phyloP scores from a whole-genome alignment of 2,113 vertebrate species.

The Bolborhynchus lineola region DNA sequence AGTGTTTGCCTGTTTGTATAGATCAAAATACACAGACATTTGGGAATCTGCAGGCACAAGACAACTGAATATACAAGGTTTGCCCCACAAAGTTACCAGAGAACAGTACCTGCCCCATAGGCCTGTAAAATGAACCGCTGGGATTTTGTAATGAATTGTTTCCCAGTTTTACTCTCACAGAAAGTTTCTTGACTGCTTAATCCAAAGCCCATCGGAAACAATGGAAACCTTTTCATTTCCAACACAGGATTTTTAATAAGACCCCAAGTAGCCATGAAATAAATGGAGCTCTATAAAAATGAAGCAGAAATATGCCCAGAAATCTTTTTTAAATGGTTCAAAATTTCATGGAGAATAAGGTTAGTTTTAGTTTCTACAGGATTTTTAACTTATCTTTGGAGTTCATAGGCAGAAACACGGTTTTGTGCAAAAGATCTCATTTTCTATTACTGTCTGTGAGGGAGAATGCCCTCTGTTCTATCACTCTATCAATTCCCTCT shows the following conservation, averaged over 20 bases:
- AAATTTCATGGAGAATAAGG: background rate
- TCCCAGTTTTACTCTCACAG: background rate
- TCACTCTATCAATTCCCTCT: background rate
- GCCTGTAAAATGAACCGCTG: background rate
- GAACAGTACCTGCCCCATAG: background rate
- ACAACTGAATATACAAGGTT: background rate
- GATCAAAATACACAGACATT: background rate
- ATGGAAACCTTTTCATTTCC: constrained; percentile 11
- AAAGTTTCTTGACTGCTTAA: background rate
- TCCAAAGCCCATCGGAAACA: background rate
- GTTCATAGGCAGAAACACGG: background rate
- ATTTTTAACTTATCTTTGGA: background rate
- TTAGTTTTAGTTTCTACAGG: background rate
- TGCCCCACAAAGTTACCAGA: background rate
- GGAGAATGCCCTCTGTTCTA: background rate
- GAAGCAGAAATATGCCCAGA: background rate
- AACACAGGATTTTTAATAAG: background rate
- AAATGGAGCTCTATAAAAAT: background rate
- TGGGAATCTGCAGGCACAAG: background rate
- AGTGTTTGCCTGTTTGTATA: background rate
- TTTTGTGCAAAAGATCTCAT: background rate
- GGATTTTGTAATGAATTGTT: background rate
- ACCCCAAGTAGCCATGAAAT: background rate
- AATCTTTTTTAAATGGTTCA: background rate
- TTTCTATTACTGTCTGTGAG: background rate